Conservation (phyloP, 2,797 vertebrate species). For the Cossypha niveicapilla region DNA sequence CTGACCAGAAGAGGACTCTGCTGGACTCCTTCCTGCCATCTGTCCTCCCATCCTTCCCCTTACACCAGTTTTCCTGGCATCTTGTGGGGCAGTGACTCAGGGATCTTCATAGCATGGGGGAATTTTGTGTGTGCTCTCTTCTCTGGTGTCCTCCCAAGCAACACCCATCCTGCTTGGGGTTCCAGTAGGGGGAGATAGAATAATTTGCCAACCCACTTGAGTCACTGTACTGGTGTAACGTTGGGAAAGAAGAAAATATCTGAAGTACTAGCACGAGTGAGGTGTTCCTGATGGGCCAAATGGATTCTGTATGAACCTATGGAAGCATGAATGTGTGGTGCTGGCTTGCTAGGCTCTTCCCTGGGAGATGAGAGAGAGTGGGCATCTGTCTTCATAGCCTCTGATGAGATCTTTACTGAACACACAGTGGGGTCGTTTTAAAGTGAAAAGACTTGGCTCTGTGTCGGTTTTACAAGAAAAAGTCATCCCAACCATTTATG, state of each 20-base stretch:
- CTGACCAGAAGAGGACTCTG: not conserved
- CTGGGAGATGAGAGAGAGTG: not conserved
- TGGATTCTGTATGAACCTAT: fast-evolving
- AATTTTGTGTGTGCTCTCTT: not conserved
- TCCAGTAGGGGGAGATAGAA: fast-evolving
- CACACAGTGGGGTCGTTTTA: not conserved
- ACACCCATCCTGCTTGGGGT: not conserved
- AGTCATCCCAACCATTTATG: not conserved
- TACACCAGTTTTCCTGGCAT: not conserved
- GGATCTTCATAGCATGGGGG: not conserved
- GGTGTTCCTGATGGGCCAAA: not conserved
- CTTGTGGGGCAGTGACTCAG: not conserved
- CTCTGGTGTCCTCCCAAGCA: not conserved
- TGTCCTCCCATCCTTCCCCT: fast-evolving
- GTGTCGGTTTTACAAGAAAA: not conserved
- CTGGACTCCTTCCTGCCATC: not conserved
- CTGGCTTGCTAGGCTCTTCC: not conserved
- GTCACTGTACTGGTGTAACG: not conserved
- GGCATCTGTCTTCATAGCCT: not conserved
- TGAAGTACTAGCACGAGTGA: not conserved
- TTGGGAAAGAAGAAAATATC: not conserved
- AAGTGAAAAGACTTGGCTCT: not conserved
- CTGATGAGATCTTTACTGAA: not conserved
- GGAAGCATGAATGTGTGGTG: fast-evolving
- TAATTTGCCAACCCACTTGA: not conserved